Conservation (phyloP, 2,888 invertebrate species). For the Papilio demoleus region DNA sequence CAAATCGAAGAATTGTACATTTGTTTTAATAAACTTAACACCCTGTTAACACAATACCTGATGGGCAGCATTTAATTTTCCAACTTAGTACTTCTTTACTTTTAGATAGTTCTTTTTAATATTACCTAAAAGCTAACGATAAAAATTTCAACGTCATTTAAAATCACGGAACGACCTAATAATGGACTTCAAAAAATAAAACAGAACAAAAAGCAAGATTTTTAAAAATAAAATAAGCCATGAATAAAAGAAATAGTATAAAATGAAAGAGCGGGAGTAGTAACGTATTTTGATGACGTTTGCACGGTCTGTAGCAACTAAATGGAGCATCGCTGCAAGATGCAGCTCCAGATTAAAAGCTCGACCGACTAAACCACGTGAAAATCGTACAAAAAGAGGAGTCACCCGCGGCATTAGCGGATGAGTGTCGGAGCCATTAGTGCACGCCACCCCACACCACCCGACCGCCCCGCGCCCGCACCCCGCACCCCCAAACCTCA, state of each 20-base stretch:
- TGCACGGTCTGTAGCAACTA: constrained; percentile 50
- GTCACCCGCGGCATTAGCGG: constrained; percentile 84
- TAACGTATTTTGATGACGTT: constrained; percentile 21
- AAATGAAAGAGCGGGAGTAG: neutral
- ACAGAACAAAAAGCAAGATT: neutral
- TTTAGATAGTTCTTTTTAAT: neutral
- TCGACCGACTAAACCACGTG: constrained; percentile 81
- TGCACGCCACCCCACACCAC: constrained; percentile 58
- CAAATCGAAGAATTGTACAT: constrained; percentile 23
- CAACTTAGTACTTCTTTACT: neutral
- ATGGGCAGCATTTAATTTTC: neutral
- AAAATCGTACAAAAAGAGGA: constrained; percentile 83
- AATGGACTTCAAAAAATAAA: neutral
- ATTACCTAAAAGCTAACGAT: neutral
- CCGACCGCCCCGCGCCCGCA: constrained; percentile 49
- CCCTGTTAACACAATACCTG: neutral
- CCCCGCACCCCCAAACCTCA: constrained; percentile 63
- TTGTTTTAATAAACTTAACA: constrained; percentile 1
- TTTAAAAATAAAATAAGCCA: neutral
- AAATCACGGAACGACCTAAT: neutral
- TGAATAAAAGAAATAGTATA: no score
- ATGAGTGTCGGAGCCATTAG: constrained; percentile 84
- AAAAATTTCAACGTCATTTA: neutral
- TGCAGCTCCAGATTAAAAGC: constrained; percentile 81
- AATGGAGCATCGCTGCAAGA: constrained; percentile 75